phyloP scores from a whole-genome alignment of 1,140 invertebrate species.

The Orius insidiosus region DNA sequence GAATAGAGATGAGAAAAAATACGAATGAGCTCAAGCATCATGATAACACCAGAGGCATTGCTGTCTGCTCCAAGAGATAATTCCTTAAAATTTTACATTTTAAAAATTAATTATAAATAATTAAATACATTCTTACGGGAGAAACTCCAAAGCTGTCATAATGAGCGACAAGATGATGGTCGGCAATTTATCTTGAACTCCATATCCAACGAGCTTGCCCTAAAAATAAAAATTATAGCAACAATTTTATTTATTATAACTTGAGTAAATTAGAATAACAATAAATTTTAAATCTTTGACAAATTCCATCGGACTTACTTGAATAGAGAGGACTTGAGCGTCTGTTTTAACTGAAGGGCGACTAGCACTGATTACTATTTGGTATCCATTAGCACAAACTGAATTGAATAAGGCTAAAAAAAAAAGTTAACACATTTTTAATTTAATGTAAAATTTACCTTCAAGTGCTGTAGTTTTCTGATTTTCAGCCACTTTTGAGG shows the following conservation, averaged over 20 bases:
- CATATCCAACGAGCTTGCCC: slow-evolving; percentile 68
- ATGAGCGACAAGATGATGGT: slow-evolving; percentile 79
- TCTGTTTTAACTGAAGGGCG: slow-evolving; percentile 54
- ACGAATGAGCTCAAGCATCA: slow-evolving; percentile 72
- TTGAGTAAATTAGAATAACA: too few species aligned
- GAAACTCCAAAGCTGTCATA: slow-evolving; percentile 79
- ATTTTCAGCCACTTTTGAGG: slow-evolving; percentile 32
- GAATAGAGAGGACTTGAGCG: slow-evolving; percentile 57
- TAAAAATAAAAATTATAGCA: slow-evolving; percentile 34
- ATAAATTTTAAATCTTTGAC: background rate
- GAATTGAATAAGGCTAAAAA: slow-evolving; percentile 56
- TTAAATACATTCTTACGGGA: slow-evolving; percentile 48
- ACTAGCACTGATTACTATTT: slow-evolving; percentile 56
- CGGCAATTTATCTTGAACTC: slow-evolving; percentile 59
- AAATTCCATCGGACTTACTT: slow-evolving; percentile 25
- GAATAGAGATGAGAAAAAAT: slow-evolving; percentile 85
- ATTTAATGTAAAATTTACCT: slow-evolving; percentile 23
- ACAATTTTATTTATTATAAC: background rate
- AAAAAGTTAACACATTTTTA: slow-evolving; percentile 16
- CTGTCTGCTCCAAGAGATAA: slow-evolving; percentile 75
- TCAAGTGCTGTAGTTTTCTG: slow-evolving; percentile 47
- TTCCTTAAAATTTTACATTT: slow-evolving; percentile 50
- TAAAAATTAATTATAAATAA: background rate
- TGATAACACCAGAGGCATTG: slow-evolving; percentile 81
- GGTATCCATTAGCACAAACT: slow-evolving; percentile 83